Base-by-base conservation (phyloP, 1,140 invertebrate genomes). In the Akabosia matsudoensis region DNA sequence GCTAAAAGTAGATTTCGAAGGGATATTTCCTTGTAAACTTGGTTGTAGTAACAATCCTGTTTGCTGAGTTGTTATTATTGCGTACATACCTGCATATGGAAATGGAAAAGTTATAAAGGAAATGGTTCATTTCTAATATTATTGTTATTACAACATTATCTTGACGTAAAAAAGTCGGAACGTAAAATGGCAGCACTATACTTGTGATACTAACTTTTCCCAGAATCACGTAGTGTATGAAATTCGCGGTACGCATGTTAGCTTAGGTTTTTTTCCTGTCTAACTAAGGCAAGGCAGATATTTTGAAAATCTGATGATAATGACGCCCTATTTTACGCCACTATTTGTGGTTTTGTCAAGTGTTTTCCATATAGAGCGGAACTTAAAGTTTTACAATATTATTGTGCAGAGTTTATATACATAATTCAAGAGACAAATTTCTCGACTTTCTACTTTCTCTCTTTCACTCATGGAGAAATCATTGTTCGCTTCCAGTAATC, bases 371-470 rank as follows among this genome's bases (percentile, higher is more conserved):
- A n/a, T n/a, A n/a, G n/a, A n/a, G n/a, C n/a, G n/a, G n/a, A n/a
- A n/a, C n/a, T n/a, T n/a, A n/a, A n/a, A n/a, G n/a, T n/a, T n/a
- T n/a, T n/a, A n/a, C n/a, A n/a, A n/a, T n/a, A n/a, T n/a, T n/a
- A n/a, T n/a, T n/a, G n/a, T n/a, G n/a, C n/a, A n/a, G n/a, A n/a
- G n/a, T n/a, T n/a, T n/a, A n/a, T 3, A 67, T 67, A 67, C 61
- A 67, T 67, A 67, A 67, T 67, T 67, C 61, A 67, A 31, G 61
- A 67, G 61, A 67, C 13, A 67, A n/a, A n/a, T n/a, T n/a, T n/a
- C n/a, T n/a, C n/a, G n/a, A n/a, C n/a, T n/a, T n/a, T 67, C 31
- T 31, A 7, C 7, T n/a, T 67, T 67, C 37, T 18, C 37, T 45
- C 18, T 45, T 45, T 10, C 7, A 10, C 7, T 45, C 37, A 45